Conservation (phyloP, 2,888 invertebrate species). For the Drosophila nr. fundita region DNA sequence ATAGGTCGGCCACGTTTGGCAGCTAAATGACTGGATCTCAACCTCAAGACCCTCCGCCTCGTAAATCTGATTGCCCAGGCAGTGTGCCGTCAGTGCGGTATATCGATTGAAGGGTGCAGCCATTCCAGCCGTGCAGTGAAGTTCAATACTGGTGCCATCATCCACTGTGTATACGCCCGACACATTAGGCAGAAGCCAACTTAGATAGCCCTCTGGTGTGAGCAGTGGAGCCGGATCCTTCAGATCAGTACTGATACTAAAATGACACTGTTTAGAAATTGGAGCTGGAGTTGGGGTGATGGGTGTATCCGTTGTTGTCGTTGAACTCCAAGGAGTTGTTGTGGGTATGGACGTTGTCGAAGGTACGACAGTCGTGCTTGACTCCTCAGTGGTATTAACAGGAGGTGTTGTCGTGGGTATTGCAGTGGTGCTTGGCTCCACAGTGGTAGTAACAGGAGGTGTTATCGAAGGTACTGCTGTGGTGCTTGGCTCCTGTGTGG, state of each 20-base stretch:
- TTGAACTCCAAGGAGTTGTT: constrained; percentile 18
- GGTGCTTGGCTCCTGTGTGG: constrained; percentile 1
- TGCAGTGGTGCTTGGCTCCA: constrained; percentile 6
- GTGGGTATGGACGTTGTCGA: constrained; percentile 5
- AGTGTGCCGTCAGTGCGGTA: constrained; percentile 75
- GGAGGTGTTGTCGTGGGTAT: not conserved
- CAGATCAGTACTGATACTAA: constrained; percentile 67
- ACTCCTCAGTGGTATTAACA: constrained; percentile 10
- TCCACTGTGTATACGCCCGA: constrained; percentile 67
- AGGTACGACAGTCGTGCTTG: not conserved
- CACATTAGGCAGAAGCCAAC: constrained; percentile 73
- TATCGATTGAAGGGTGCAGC: constrained; percentile 52
- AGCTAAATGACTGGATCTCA: constrained; percentile 77
- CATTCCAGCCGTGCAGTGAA: constrained; percentile 76
- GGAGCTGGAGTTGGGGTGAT: constrained; percentile 23
- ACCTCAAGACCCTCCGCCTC: constrained; percentile 63
- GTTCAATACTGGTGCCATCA: constrained; percentile 73
- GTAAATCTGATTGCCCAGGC: constrained; percentile 72
- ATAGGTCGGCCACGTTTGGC: constrained; percentile 78
- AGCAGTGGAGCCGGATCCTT: constrained; percentile 87
- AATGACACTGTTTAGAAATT: constrained; percentile 57
- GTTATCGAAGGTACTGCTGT: constrained; percentile 5
- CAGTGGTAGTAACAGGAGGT: not conserved
- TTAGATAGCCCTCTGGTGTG: constrained; percentile 83
- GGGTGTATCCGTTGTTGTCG: constrained; percentile 15